phyloP scores from a whole-genome alignment of 2,113 vertebrate species.

The Gadus chalcogrammus region DNA sequence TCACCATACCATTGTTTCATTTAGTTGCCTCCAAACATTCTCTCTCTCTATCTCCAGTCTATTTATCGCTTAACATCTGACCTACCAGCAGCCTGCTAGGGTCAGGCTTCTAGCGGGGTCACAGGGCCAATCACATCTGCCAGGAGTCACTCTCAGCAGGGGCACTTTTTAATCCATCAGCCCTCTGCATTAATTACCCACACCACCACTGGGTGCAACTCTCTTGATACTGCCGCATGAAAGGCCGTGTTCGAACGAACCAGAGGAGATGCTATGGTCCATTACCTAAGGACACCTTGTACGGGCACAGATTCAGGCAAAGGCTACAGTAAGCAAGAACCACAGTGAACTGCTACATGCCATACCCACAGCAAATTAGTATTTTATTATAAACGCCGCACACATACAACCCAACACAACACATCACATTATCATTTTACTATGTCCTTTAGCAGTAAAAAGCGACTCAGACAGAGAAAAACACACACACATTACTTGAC shows the following conservation, averaged over 20 bases:
- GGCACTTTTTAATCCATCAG: slow-evolving; percentile 51
- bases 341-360: no score
- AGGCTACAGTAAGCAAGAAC: no score
- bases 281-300: background rate
- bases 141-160: slow-evolving; percentile 41
- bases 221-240: slow-evolving; percentile 24
- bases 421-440: background rate
- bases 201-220: slow-evolving; percentile 28
- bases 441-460: background rate
- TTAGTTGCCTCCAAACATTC: slow-evolving; percentile 13
- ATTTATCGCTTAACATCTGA: slow-evolving; percentile 13
- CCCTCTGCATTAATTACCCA: slow-evolving; percentile 58
- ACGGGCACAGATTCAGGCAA: no score
- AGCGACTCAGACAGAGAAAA: background rate
- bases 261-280: background rate
- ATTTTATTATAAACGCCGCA: background rate
- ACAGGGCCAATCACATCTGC: slow-evolving; percentile 33
- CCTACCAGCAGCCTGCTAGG: slow-evolving; percentile 13
- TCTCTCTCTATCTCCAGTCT: slow-evolving; percentile 1
- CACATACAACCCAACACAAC: slow-evolving; percentile 2
- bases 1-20: slow-evolving; percentile 12
- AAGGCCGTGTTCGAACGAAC: slow-evolving; percentile 16
- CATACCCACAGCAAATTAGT: no score
- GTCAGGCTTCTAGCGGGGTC: slow-evolving; percentile 27
- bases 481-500: slow-evolving; percentile 9